Evolutionary conservation across 2,888 invertebrate genomes (phyloP), one percentile per base, ranked within the genome.

Genomic region (Temnothorax unifasciatus): DNA sequence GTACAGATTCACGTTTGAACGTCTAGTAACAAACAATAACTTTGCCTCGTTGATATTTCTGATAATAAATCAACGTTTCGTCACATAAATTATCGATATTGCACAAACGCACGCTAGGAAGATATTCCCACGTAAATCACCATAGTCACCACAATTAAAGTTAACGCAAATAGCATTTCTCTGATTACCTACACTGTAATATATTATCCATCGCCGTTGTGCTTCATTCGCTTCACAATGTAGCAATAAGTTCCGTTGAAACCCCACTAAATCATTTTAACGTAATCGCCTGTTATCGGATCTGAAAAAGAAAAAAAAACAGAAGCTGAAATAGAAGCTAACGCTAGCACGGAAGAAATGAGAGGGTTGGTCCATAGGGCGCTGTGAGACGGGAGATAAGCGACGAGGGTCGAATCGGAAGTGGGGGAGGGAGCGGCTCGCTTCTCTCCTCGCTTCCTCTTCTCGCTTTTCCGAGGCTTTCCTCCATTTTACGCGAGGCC

Each of bases 401-500:
- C 77, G 87, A 75, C 64, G 83, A 44, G 81, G 73, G 83, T 84
- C 66, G 84, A 85, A 87, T 90, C 75, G 84, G 84, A 68, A 82
- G 5, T 44, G 47, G 66, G 15, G 11, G 66, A 29, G 66, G 47
- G 47, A 68, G 11, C 66, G 88, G 64, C 76, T 87, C 84, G 83
- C 88, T 82, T 88, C 86, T 87, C 85, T 88, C 83, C 84, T 61
- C 85, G 83, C 77, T 38, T 59, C 9, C 59, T 59, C 81, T 68
- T 68, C 68, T 50, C 82, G 82, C 83, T 68, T 84, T 83, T 83
- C 82, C 66, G 41, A 52, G 52, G 86, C 86, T 90, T 84, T 83
- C 85, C 86, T 79, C 75, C 83, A 61, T 75, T 89, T 88, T 76
- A 79, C 76, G 83, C 38, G 87, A 83, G 85, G 82, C 83, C 83